phyloP scores from a whole-genome alignment of 2,797 vertebrate species.

The Sebastes itinus region DNA sequence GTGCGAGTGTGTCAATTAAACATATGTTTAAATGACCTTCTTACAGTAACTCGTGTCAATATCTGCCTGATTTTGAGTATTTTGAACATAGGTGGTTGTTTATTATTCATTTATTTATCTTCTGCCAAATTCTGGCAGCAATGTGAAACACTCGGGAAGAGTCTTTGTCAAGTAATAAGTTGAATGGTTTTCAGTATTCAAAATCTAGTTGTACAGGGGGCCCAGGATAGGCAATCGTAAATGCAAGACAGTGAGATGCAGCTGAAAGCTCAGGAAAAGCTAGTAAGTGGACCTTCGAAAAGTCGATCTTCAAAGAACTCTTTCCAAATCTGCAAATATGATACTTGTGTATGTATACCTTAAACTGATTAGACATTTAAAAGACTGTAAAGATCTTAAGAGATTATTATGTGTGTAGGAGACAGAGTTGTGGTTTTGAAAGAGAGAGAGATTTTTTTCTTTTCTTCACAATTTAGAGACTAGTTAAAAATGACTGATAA shows the following conservation, averaged over 20 bases:
- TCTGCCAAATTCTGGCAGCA: not conserved
- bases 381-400: not conserved
- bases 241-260: not conserved
- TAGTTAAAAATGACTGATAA: not conserved
- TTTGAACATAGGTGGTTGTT: not conserved
- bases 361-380: not conserved
- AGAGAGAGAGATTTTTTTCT: not conserved
- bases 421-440: not conserved
- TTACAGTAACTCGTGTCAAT: not conserved
- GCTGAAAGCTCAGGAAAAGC: not conserved
- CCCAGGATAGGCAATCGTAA: not conserved
- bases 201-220: not conserved
- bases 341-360: not conserved
- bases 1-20: conserved; percentile 1
- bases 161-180: not conserved
- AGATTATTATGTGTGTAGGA: not conserved
- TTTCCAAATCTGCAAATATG: not conserved
- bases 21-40: not conserved
- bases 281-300: not conserved
- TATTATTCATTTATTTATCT: not conserved
- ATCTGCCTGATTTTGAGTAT: not conserved
- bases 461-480: not conserved
- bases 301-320: not conserved
- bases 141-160: not conserved
- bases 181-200: not conserved